Base-by-base conservation (phyloP, 2,888 invertebrate species). In the Frankliniella intonsa region DNA sequence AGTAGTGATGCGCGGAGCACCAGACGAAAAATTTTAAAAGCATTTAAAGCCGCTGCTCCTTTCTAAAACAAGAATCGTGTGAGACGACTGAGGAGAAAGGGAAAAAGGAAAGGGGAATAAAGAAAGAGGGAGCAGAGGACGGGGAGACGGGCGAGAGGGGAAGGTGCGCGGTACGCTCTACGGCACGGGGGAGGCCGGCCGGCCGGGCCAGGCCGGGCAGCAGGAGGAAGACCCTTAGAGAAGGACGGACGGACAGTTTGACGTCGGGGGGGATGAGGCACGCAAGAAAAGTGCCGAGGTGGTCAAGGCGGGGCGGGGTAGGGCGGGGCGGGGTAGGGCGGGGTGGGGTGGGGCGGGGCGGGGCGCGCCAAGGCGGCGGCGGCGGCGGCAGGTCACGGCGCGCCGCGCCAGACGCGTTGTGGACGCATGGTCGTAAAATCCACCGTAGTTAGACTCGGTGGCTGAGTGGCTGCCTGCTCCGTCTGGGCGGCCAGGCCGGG, bases 361-460 rank as follows among this genome's bases (percentile, higher is more conserved):
- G 12, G 14, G 55, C 19, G 14, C 19, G 14, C 62, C 62, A n/a
- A 17, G 14, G 62, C 19, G 17, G 62, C 55, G 14, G 14, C 62
- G 12, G 17, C 11, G 14, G 62, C 19, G 17, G 62, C 55, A 2
- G 55, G 55, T 11, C 55, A 19, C 55, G 55, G 55, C 55, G 69
- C 10, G 62, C 69, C 25, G 69, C 2, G 38, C 38, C 69, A 76
- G 69, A 76, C 69, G 69, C 69, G 25, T 76, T 25, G 69, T 76
- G 69, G 69, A 76, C 69, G 69, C 69, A 76, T 25, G 69, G 11
- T 76, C 69, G 69, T 76, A 76, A 76, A 76, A 76, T 76, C 69
- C 69, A 22, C 69, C 69, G 69, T 76, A 76, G 69, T 76, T 76
- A 76, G 69, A 76, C 22, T 76, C 69, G 25, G 69, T 76, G 69